phyloP scores from a whole-genome alignment of 2,888 invertebrate species.

The Heliconius cydno region DNA sequence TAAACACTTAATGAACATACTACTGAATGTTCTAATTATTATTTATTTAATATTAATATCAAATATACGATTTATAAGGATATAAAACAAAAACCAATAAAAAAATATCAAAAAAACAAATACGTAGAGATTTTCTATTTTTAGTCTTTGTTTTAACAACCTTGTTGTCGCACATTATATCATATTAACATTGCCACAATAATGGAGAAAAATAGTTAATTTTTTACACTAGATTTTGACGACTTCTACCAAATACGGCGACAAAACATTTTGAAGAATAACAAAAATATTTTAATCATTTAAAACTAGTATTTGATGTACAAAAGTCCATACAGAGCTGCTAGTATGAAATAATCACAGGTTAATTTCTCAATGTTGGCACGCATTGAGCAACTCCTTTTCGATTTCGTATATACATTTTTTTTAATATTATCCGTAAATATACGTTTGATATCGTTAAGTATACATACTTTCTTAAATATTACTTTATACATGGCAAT shows the following conservation, averaged over 20 bases:
- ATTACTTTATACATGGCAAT: conserved; percentile 23
- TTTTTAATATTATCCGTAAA: background rate
- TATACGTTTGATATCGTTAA: background rate
- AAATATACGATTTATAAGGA: background rate
- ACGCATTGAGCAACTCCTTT: conserved; percentile 38
- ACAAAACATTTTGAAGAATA: background rate
- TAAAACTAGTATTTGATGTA: background rate
- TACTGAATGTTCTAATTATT: background rate
- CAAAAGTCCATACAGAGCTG: conserved; percentile 32
- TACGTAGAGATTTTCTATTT: background rate
- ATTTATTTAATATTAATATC: background rate
- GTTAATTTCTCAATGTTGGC: conserved; percentile 33
- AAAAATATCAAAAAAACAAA: background rate
- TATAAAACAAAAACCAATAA: background rate
- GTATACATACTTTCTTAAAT: background rate
- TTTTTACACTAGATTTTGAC: background rate
- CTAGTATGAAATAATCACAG: conserved; percentile 36
- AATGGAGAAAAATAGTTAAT: background rate
- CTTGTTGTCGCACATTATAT: background rate
- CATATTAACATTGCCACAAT: background rate
- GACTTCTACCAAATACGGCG: background rate
- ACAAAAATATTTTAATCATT: background rate
- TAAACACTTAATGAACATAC: background rate
- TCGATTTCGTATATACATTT: background rate
- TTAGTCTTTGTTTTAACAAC: conserved; percentile 11